Base-by-base conservation (phyloP, 2,113 vertebrate species). In the Sigmodon hispidus region DNA sequence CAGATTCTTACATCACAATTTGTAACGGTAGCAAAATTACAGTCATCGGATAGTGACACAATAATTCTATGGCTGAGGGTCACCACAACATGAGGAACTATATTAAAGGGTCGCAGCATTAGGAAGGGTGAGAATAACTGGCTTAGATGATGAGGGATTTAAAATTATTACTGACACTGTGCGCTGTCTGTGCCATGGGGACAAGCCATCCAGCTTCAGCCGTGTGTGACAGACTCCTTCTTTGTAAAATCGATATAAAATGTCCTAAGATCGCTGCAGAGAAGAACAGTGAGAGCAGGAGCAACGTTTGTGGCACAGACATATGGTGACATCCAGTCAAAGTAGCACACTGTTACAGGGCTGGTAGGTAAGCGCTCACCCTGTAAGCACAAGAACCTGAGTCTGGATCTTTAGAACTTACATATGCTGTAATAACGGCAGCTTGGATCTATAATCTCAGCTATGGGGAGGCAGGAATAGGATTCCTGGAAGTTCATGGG, bases 241-340 rank as follows among this genome's bases (percentile, higher is more conserved):
- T 84, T 81, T 97, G 63, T 87, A 84, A 93, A 50, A n/a, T 16
- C 48, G n/a, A 63, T n/a, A 57, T 67, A 45, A 57, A 83, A 57
- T 16, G n/a, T 93, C 29, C 29, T 57, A 57, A 48, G 17, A 67
- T 52, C 45, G 67, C 22, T 52, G 21, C 55, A 61, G 67, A 59
- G 55, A 57, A 26, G 43, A 21, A 61, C 10, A 43, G 77, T 87
- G 81, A 55, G 9, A 34, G 31, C 7, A 1, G 9, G 31, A 43
- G 16, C 43, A 31, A 16, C 1, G 10, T 26, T 15, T 43, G 24
- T 40, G 76, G 24, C 72, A 21, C 6, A 43, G 63, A 11, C 29
- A n/a, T 6, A 12, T 31, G 57, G 22, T 34, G 72, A 76, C 67
- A 73, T 86, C 91, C 73, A 13, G 17, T 86, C 48, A 87, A 86